These are phyloP conservation scores for Drosophila paulistorum DNA, from an alignment of 1,140 invertebrate species.

Conservation along the genomic window DNA sequence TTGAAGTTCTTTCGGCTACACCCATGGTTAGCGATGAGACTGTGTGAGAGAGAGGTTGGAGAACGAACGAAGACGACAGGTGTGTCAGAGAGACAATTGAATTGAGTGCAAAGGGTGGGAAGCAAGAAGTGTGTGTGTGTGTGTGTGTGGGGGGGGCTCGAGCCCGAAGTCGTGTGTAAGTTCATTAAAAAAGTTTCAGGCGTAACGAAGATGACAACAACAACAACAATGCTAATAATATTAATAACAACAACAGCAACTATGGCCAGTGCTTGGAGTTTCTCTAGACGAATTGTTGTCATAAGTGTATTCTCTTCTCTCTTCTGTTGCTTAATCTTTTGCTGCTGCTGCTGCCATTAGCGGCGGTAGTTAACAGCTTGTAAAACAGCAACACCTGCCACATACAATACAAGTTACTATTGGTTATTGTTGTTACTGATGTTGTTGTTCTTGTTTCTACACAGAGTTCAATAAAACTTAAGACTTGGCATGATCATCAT, in stretches of 20 bases:
- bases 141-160: not conserved
- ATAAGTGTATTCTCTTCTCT: not conserved
- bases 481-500: constrained; percentile 39
- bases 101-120: constrained; percentile 20
- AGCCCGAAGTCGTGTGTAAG: constrained; percentile 23
- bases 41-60: not conserved
- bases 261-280: not conserved
- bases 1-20: not conserved
- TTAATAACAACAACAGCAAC: constrained; percentile 4
- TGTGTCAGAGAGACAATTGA: constrained; percentile 51
- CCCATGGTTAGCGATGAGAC: not conserved
- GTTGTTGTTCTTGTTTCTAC: constrained; percentile 37
- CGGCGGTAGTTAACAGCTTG: constrained; percentile 74
- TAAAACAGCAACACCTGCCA: constrained; percentile 75
- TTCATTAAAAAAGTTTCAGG: constrained; percentile 55
- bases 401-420: constrained; percentile 64
- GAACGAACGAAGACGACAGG: constrained; percentile 23
- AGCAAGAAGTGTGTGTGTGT: too few species aligned
- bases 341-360: constrained; percentile 46
- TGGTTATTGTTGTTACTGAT: constrained; percentile 23
- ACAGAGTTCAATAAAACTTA: constrained; percentile 70
- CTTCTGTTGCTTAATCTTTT: constrained; percentile 2
- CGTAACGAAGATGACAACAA: constrained; percentile 43
- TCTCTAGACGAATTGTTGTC: constrained; percentile 20
- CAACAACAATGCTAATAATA: constrained; percentile 5